Conservation (phyloP, 2,113 vertebrate species). For the Vidua chalybeata region DNA sequence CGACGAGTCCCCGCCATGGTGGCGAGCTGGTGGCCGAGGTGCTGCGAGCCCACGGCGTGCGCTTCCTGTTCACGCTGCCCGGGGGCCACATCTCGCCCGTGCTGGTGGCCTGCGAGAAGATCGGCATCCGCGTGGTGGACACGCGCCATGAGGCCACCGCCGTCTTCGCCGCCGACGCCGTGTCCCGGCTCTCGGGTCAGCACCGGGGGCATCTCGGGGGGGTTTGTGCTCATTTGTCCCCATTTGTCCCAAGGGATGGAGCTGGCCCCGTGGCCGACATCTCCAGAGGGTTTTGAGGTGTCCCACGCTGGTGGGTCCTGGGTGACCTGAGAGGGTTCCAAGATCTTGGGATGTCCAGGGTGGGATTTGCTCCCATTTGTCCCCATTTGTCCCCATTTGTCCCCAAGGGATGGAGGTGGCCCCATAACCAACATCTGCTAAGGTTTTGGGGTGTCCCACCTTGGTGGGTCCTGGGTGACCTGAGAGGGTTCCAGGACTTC, state of each 20-base stretch:
- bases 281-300: too few species aligned
- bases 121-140: neutral
- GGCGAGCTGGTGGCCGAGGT: neutral
- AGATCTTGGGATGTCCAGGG: too few species aligned
- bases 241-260: neutral
- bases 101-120: neutral
- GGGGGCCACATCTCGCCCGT: neutral
- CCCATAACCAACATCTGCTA: too few species aligned
- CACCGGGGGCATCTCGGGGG: too few species aligned
- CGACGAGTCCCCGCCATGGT: neutral
- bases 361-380: too few species aligned
- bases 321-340: too few species aligned
- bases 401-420: too few species aligned
- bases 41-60: neutral
- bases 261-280: too few species aligned
- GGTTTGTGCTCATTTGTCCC: neutral
- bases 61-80: neutral
- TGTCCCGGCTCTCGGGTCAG: neutral
- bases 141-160: neutral
- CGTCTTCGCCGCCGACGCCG: neutral
- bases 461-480: too few species aligned
- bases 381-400: too few species aligned
- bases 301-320: too few species aligned
- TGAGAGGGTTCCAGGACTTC: too few species aligned
- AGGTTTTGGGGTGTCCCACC: neutral